These are phyloP conservation scores for Tridacna crocea DNA, from an alignment of 2,888 invertebrate species.

Conservation along the genomic window DNA sequence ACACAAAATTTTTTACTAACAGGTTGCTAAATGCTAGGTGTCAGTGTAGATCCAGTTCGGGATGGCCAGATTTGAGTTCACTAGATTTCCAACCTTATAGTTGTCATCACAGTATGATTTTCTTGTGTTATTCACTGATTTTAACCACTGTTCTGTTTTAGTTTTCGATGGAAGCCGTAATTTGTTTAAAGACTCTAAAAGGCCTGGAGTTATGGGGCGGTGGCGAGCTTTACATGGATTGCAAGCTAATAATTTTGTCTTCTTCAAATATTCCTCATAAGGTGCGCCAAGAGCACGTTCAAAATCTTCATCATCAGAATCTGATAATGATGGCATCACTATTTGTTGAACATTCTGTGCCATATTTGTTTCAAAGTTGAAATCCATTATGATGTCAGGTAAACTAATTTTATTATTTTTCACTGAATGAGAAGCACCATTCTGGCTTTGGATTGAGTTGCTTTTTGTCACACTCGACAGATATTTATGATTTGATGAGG, in stretches of 20 bases:
- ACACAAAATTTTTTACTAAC: too few species aligned
- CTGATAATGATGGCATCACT: background rate
- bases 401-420: constrained; percentile 55
- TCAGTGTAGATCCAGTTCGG: constrained; percentile 60
- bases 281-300: constrained; percentile 54
- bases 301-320: constrained; percentile 35
- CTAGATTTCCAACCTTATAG: constrained; percentile 46
- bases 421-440: background rate
- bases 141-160: constrained; percentile 67
- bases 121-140: constrained; percentile 35
- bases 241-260: constrained; percentile 24
- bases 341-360: constrained; percentile 9
- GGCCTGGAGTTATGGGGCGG: constrained; percentile 65
- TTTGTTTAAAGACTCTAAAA: constrained; percentile 65
- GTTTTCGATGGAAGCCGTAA: constrained; percentile 57
- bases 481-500: background rate
- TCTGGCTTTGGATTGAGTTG: background rate
- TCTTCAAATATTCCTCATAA: constrained; percentile 55
- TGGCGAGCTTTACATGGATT: constrained; percentile 52
- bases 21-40: too few species aligned
- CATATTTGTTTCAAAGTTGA: constrained; percentile 52
- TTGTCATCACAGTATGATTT: constrained; percentile 40
- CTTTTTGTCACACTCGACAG: background rate
- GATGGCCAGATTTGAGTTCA: constrained; percentile 33
- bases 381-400: constrained; percentile 66